Conservation (phyloP, 2,797 vertebrate species). For the Gymnoscopelus microlampas region DNA sequence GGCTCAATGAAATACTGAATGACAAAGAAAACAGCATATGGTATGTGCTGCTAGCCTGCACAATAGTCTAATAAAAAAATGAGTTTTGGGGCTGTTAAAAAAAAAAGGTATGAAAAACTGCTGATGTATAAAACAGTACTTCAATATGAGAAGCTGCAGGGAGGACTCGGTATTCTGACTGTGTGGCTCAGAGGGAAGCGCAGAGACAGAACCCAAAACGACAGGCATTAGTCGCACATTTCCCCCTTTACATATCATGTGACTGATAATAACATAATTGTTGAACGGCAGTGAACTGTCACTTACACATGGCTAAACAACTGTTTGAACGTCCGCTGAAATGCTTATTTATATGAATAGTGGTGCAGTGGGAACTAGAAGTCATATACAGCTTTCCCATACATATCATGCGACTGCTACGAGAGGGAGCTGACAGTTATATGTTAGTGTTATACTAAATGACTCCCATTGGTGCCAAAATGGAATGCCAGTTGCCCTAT, state of each 20-base stretch:
- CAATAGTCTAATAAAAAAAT: not conserved
- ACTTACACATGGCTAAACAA: no score
- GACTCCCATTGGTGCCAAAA: not conserved
- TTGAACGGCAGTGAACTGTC: no score
- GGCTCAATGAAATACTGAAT: not conserved
- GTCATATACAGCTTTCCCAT: not conserved
- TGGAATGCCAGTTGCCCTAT: not conserved
- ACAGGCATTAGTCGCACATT: no score
- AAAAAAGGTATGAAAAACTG: not conserved
- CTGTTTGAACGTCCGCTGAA: not conserved
- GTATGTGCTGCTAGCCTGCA: not conserved
- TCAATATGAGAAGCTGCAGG: not conserved
- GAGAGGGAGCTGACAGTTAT: not conserved
- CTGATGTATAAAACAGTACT: conserved; percentile 1
- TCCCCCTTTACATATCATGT: no score
- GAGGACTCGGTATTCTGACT: conserved; percentile 1
- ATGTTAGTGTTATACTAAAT: not conserved
- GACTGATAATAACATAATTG: no score
- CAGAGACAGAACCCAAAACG: not conserved
- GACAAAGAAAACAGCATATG: not conserved
- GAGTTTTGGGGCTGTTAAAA: not conserved
- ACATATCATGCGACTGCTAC: conserved; percentile 1
- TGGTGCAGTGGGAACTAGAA: not conserved
- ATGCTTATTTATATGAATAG: not conserved
- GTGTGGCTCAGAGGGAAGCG: not conserved